Conservation (phyloP, 2,888 invertebrate genomes). For the Eupsilia transversa region DNA sequence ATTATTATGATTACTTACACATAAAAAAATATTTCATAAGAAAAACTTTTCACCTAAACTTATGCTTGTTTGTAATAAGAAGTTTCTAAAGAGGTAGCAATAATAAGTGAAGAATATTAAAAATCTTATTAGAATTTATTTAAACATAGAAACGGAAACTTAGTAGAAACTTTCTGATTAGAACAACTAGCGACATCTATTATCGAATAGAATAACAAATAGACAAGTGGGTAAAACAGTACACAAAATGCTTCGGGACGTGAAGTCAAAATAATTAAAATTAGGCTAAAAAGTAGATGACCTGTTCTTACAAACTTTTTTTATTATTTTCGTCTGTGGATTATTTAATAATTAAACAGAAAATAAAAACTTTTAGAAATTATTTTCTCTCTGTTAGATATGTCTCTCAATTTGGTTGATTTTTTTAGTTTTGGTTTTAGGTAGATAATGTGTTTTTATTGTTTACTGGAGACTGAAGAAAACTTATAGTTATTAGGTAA, state of each 20-base stretch:
- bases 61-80: neutral
- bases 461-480: neutral
- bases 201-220: constrained; percentile 72
- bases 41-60: neutral
- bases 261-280: constrained; percentile 34
- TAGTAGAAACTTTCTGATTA: constrained; percentile 38
- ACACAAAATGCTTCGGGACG: constrained; percentile 77
- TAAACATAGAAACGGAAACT: neutral
- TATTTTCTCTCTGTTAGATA: neutral
- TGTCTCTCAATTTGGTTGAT: neutral
- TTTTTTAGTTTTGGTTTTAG: neutral
- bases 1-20: neutral
- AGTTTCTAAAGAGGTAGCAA: neutral
- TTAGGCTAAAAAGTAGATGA: constrained; percentile 53
- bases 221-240: constrained; percentile 82
- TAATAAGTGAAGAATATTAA: neutral
- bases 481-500: neutral
- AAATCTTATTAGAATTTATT: neutral
- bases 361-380: constrained; percentile 2
- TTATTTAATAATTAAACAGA: constrained; percentile 14
- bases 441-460: neutral
- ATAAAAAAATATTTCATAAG: too few relatives aligned
- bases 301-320: constrained; percentile 41
- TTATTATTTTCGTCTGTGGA: constrained; percentile 21
- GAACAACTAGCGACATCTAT: constrained; percentile 76